Base-by-base conservation (phyloP, 2,113 vertebrate genomes). In the Phaethon lepturus region DNA sequence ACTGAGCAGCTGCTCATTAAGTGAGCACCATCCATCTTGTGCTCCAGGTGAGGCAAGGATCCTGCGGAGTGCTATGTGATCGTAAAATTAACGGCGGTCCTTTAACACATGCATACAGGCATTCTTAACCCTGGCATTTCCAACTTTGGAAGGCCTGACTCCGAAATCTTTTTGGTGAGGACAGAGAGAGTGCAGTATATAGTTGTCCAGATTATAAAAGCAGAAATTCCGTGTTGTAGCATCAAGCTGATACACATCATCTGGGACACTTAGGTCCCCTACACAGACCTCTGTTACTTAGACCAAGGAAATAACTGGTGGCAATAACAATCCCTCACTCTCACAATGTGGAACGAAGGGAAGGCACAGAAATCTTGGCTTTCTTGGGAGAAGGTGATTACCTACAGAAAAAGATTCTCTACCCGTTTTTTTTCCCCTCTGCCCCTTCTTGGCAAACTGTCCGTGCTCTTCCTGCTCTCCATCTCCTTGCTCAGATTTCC, bases 1-100 rank as follows among this genome's bases (percentile, higher is more conserved):
- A 66, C 58, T n/a, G 74, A 96, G 73, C 92, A 95, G 90, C 68
- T 96, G 86, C 42, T 93, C 76, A 76, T 81, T 71, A 93, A 86
- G 78, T 84, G 86, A 95, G 64, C 56, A 25, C 78, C 88, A 96
- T 96, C 88, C 79, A 95, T 95, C 94, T 77, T 67, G 42, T 67
- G 29, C 2, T 3, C 68, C 47, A 83, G 63, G 50, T 40, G 74
- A 62, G 77, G 75, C 75, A 40, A 49, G 68, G 63, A 64, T 79
- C 79, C 76, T 12, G 11, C 11, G 35, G 66, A 92, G 74, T 29
- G 13, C 50, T 35, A 1, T 59, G 53, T 38, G 20, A 66, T 53
- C 50, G 18, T 3, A 58, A 53, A 76, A 68, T 80, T 76, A 84
- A 67, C 29, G 9, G 44, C 17, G 52, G 19, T 67, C 67, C 67